Conservation (phyloP, 1,140 invertebrate genomes). For the Harlomillsia oculata region DNA sequence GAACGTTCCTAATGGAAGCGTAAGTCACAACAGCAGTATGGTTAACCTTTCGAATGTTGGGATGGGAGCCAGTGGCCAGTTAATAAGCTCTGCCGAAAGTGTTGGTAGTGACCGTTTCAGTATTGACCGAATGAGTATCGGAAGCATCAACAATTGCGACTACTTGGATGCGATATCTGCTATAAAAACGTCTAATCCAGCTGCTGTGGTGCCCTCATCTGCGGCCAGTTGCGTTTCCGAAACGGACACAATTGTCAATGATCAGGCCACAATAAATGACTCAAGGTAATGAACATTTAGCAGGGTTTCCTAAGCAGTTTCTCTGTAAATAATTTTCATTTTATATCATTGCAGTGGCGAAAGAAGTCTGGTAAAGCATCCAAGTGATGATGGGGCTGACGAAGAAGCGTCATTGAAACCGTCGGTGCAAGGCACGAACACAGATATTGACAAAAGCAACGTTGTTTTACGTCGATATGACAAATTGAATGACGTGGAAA, state of each 20-base stretch:
- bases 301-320: neutral
- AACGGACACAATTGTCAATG: slow-evolving; percentile 35
- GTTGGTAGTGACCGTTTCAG: slow-evolving; percentile 26
- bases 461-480: slow-evolving; percentile 35
- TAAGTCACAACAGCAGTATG: slow-evolving; percentile 34
- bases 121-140: slow-evolving; percentile 29
- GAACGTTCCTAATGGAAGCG: slow-evolving; percentile 19
- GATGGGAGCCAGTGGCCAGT: neutral
- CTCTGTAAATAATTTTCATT: neutral
- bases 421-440: slow-evolving; percentile 7
- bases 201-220: slow-evolving; percentile 20
- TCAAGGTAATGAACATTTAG: slow-evolving; percentile 28
- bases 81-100: neutral
- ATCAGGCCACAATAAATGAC: slow-evolving; percentile 24
- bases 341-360: slow-evolving; percentile 18
- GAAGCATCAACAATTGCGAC: slow-evolving; percentile 30
- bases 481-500: slow-evolving; percentile 33
- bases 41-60: slow-evolving; percentile 27
- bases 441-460: slow-evolving; percentile 33
- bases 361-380: slow-evolving; percentile 25
- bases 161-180: slow-evolving; percentile 36
- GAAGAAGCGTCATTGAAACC: slow-evolving; percentile 14
- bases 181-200: slow-evolving; percentile 35
- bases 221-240: slow-evolving; percentile 25
- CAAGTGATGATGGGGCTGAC: slow-evolving; percentile 27